These are phyloP conservation scores for Rhyacophila evoluta DNA, from an alignment of 2,888 invertebrate genomes.

Conservation along the genomic window DNA sequence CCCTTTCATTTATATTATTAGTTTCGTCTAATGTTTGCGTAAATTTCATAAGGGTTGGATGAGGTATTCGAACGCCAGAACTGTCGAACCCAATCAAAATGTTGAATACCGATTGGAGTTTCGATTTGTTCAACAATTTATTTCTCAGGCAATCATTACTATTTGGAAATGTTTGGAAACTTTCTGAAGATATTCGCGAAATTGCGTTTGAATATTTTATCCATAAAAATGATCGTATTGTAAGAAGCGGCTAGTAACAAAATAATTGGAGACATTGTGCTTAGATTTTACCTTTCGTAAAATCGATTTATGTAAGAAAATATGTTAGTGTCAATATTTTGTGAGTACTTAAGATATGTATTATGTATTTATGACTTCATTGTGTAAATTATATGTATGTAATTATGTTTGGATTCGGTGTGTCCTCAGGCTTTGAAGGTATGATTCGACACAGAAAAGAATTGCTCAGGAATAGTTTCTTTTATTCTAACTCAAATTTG, in stretches of 20 bases:
- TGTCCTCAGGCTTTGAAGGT: slow-evolving; percentile 50
- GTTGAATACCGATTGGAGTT: neutral
- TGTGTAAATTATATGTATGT: slow-evolving; percentile 42
- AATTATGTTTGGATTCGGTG: slow-evolving; percentile 40
- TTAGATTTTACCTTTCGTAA: slow-evolving; percentile 44
- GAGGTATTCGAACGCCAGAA: neutral
- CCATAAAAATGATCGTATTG: slow-evolving; percentile 1
- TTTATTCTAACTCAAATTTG: neutral
- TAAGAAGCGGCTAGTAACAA: slow-evolving; percentile 25
- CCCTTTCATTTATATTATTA: slow-evolving; percentile 19
- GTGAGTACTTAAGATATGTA: slow-evolving; percentile 53
- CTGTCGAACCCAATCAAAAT: neutral
- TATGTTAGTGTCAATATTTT: slow-evolving; percentile 50
- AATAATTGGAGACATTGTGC: slow-evolving; percentile 31
- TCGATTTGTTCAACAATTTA: neutral
- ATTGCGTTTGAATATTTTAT: neutral
- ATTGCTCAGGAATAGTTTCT: neutral
- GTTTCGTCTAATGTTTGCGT: slow-evolving; percentile 12
- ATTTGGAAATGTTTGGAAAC: no score
- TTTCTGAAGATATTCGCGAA: no score
- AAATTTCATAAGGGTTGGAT: neutral
- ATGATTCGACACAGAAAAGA: slow-evolving; percentile 20
- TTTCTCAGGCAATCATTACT: no score
- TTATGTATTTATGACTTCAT: slow-evolving; percentile 47
- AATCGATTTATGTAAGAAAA: slow-evolving; percentile 37